Base-by-base conservation (phyloP, 1,140 invertebrate species). In the Harpegnathos saltator region DNA sequence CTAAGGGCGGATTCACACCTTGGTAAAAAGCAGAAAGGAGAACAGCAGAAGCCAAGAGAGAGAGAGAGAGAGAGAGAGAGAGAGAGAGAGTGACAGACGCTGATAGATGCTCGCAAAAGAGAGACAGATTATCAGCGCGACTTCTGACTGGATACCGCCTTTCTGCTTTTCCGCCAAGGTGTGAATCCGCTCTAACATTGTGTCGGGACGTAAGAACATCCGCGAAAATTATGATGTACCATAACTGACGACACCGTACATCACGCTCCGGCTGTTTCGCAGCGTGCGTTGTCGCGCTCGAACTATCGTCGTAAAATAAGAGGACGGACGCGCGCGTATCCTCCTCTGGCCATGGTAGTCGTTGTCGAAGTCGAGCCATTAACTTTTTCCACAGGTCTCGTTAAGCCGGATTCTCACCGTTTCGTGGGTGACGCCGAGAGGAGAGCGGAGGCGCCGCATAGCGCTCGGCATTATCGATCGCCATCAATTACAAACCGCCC, bases 321-420 rank as follows among this genome's bases (percentile, higher is more conserved):
- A 17, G 63, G 4, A 50, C 48, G 72, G 56, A 44, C 15, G 33
- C 12, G 19, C 81, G 50, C 56, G 22, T 58, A n/a, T 66, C 48
- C 69, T 82, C 61, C 73, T 56, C 65, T 71, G 33, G 65, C 83
- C 9, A 9, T 44, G 38, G 69, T 65, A 71, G 87, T 85, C 83
- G 24, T 72, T 83, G 75, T 73, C 85, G 66, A 82, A 85, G 54
- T 82, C 89, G 90, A 89, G 81, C 90, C 88, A 91, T 92, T 92
- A 92, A 89, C 89, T 91, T 91, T 90, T 91, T 88, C 81, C 44
- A 83, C 59, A 72, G 85, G 87, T n/a, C 89, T 91, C 91, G 92
- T 92, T 92, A 92, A 90, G 89, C 81, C 83, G 89, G 89, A 90
- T 92, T 88, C 90, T 86, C 89, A 90, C 84, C 85, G 82, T 90